Conservation (phyloP, 1,140 invertebrate genomes). For the Nasonia vitripennis region DNA sequence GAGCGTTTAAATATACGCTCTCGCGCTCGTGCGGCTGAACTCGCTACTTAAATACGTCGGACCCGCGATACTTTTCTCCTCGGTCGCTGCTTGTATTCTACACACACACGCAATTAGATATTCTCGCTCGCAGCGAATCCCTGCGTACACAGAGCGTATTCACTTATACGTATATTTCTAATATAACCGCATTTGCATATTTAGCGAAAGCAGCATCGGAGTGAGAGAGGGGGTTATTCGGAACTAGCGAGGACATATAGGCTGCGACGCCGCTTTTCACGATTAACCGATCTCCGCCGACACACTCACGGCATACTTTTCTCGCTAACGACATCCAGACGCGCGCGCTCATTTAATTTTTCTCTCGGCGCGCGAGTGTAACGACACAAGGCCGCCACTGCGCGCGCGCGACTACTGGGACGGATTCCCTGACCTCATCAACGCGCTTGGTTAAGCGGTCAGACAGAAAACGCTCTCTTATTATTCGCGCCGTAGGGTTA, state of each 20-base stretch:
- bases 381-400: neutral
- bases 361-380: neutral
- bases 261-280: no score
- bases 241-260: no score
- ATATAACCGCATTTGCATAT: constrained; percentile 64
- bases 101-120: neutral
- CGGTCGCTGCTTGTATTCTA: neutral
- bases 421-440: constrained; percentile 53
- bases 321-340: neutral
- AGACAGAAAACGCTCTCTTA: constrained; percentile 54
- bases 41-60: constrained; percentile 73
- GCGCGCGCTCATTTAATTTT: constrained; percentile 8
- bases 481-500: constrained; percentile 45
- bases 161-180: constrained; percentile 55
- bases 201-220: constrained; percentile 41
- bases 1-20: constrained; percentile 73
- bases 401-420: neutral
- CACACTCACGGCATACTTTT: neutral
- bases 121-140: constrained; percentile 20
- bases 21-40: constrained; percentile 68
- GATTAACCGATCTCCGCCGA: neutral
- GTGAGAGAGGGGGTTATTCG: no score
- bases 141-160: constrained; percentile 21
- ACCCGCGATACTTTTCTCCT: constrained; percentile 65
- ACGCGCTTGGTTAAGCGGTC: constrained; percentile 59